phyloP scores from a whole-genome alignment of 2,113 vertebrate species.

The Crotophaga sulcirostris region DNA sequence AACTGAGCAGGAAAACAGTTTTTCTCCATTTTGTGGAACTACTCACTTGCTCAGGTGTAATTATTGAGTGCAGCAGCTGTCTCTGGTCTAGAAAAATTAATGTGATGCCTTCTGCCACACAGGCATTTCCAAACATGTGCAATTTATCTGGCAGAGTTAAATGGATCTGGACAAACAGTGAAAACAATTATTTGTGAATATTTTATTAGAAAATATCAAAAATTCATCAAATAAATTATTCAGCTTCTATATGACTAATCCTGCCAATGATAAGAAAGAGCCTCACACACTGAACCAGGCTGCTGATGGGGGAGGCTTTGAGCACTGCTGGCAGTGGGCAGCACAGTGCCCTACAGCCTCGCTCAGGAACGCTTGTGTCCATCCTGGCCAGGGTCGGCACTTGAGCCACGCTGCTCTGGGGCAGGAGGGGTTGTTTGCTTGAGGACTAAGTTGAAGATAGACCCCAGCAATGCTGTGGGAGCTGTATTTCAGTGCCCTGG shows the following conservation, averaged over 20 bases:
- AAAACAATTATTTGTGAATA: constrained; percentile 66
- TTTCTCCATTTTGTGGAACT: neutral
- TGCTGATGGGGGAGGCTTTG: neutral
- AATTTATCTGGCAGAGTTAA: constrained; percentile 17
- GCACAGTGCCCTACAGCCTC: neutral
- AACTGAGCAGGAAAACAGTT: neutral
- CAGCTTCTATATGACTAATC: neutral
- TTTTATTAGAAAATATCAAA: constrained; percentile 60
- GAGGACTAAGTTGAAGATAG: neutral
- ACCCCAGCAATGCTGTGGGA: neutral
- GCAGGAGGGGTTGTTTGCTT: neutral
- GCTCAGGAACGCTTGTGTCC: accelerated
- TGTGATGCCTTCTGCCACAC: neutral
- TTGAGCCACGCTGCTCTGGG: accelerated
- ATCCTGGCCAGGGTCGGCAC: neutral
- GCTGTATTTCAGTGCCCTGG: neutral
- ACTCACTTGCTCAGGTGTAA: neutral
- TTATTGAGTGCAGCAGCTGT: neutral
- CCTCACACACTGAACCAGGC: neutral
- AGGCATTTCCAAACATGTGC: neutral
- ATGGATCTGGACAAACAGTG: constrained; percentile 13
- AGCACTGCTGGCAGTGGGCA: neutral
- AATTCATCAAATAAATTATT: constrained; percentile 63
- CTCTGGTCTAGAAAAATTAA: neutral
- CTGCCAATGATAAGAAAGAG: neutral